Conservation (phyloP, 1,140 invertebrate species). For the Atta colombica region DNA sequence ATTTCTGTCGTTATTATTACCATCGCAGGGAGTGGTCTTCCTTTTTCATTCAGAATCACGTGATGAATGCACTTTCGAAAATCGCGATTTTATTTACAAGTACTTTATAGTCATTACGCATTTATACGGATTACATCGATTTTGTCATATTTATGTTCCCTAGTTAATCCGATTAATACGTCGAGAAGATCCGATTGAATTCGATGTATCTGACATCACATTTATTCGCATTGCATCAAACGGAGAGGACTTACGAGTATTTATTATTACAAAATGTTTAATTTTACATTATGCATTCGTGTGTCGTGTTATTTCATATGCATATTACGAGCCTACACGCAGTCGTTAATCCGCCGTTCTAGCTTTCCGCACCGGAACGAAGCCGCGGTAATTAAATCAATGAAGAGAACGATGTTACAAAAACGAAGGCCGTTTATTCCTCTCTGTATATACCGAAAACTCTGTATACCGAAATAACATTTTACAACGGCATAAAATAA, state of each 20-base stretch:
- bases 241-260: conserved; percentile 17
- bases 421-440: conserved; percentile 20
- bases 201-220: conserved; percentile 18
- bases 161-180: conserved; percentile 4
- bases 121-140: conserved; percentile 1
- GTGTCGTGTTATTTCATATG: conserved; percentile 20
- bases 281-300: conserved; percentile 28
- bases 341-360: conserved; percentile 23
- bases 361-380: conserved; percentile 4
- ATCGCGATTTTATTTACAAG: not conserved
- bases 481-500: conserved; percentile 29
- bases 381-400: conserved; percentile 43
- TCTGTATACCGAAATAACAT: conserved; percentile 30
- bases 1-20: not conserved
- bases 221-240: conserved; percentile 12
- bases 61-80: not conserved
- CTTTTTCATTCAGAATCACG: not conserved
- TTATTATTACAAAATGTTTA: conserved; percentile 16
- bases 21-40: not conserved
- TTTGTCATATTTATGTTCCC: conserved; percentile 15
- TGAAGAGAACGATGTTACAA: conserved; percentile 27
- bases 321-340: conserved; percentile 13
- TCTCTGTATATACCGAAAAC: not conserved
- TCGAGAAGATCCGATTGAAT: conserved; percentile 21
- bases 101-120: not conserved